These are phyloP conservation scores for Cyclura pinguis DNA, from an alignment of 2,797 vertebrate species.

Conservation along the genomic window DNA sequence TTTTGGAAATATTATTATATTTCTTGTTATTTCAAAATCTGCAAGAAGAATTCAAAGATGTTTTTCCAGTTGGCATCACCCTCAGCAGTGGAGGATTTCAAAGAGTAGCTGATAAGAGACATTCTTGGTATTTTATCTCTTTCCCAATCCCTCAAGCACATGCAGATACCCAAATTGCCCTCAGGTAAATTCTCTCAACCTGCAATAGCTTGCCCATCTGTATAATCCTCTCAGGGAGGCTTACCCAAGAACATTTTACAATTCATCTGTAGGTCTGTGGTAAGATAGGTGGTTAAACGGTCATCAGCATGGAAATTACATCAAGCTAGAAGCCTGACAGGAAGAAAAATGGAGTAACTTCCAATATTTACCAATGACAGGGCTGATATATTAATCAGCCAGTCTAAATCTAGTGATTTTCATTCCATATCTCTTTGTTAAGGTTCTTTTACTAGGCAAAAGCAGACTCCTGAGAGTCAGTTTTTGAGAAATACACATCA, in stretches of 20 bases:
- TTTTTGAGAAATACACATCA: background rate
- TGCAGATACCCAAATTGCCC: background rate
- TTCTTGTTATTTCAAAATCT: constrained; percentile 3
- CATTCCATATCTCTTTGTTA: background rate
- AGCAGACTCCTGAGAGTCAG: background rate
- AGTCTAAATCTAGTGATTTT: background rate
- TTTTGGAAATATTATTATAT: constrained; percentile 3
- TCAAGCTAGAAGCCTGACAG: background rate
- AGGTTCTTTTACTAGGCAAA: background rate
- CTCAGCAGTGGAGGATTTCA: background rate
- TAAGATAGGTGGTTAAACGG: background rate
- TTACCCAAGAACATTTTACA: background rate
- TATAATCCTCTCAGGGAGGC: background rate
- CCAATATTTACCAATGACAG: background rate
- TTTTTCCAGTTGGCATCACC: background rate
- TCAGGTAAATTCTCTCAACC: background rate
- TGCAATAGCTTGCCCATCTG: background rate
- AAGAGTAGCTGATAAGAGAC: background rate
- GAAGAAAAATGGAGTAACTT: background rate
- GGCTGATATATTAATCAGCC: background rate
- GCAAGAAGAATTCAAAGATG: background rate
- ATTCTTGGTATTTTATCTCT: background rate
- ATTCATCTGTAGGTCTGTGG: background rate
- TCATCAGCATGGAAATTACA: background rate
- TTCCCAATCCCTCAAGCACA: background rate